phyloP scores from a whole-genome alignment of 2,888 invertebrate species.

The Drosophila longiperda region DNA sequence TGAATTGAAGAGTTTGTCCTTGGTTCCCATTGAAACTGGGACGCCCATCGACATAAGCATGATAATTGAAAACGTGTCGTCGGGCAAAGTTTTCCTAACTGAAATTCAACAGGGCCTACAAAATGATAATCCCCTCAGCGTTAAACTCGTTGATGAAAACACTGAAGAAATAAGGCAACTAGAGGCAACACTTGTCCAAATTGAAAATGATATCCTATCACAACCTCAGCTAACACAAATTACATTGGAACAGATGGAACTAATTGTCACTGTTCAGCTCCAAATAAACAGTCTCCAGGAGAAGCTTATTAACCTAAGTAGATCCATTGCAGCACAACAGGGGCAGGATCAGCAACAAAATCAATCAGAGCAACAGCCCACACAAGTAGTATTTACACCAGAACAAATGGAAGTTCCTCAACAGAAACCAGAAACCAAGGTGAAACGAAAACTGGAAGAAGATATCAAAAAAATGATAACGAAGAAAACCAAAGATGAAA shows the following conservation, averaged over 20 bases:
- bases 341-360: neutral
- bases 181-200: slow-evolving; percentile 60
- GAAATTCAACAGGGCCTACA: slow-evolving; percentile 77
- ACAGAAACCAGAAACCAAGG: slow-evolving; percentile 29
- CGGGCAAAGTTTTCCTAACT: slow-evolving; percentile 70
- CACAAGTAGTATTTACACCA: neutral
- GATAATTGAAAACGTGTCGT: slow-evolving; percentile 71
- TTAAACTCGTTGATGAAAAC: slow-evolving; percentile 69
- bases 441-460: slow-evolving; percentile 38
- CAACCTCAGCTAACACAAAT: slow-evolving; percentile 61
- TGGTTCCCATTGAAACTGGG: slow-evolving; percentile 16
- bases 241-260: slow-evolving; percentile 59
- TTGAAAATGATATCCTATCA: slow-evolving; percentile 74
- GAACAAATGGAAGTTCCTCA: neutral
- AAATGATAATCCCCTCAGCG: slow-evolving; percentile 61
- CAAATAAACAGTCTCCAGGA: slow-evolving; percentile 71
- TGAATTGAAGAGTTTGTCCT: slow-evolving; percentile 65
- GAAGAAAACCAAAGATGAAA: slow-evolving; percentile 45
- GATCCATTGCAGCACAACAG: slow-evolving; percentile 7
- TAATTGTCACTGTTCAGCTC: slow-evolving; percentile 71
- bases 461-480: slow-evolving; percentile 6
- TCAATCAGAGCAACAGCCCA: neutral
- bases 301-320: slow-evolving; percentile 53
- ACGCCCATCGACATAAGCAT: slow-evolving; percentile 57
- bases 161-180: slow-evolving; percentile 68